Percentiles rank a stretch among this genome's conserved stretches.
These are phyloP conservation scores for Coluber constrictor DNA, from an alignment of 2,797 vertebrate genomes.

Conservation along the genomic window DNA sequence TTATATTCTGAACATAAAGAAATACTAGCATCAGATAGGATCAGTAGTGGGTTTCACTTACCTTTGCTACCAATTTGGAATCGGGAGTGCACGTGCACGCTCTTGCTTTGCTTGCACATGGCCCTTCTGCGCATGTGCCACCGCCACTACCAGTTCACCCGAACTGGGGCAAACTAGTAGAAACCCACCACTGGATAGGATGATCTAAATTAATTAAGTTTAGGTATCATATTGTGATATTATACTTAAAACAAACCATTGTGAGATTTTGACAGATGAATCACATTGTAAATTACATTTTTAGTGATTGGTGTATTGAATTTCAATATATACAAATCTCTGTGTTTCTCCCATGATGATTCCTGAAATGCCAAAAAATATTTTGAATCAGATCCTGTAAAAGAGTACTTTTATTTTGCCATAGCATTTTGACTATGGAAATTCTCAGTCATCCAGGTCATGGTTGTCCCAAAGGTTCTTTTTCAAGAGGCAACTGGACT, in stretches of 20 bases:
- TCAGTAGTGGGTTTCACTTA: too few relatives aligned
- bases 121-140: too few relatives aligned
- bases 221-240: neutral
- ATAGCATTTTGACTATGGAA: neutral
- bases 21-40: neutral
- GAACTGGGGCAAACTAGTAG: too few relatives aligned
- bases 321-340: neutral
- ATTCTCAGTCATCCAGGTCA: too few relatives aligned
- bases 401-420: neutral
- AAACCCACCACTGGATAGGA: neutral
- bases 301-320: neutral
- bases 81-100: too few relatives aligned
- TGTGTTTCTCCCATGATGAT: neutral
- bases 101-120: too few relatives aligned
- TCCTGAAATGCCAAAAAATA: neutral
- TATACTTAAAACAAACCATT: neutral
- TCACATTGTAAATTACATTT: neutral
- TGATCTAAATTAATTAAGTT: neutral
- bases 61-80: too few relatives aligned
- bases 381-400: neutral
- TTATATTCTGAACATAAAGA: neutral
- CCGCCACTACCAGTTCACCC: too few relatives aligned
- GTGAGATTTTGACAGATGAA: neutral
- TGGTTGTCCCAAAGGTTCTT: too few relatives aligned
- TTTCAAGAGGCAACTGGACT: too few relatives aligned